Evolutionary conservation across 2,113 vertebrate genomes (phyloP).

Genomic region (Saimiri boliviensis): DNA sequence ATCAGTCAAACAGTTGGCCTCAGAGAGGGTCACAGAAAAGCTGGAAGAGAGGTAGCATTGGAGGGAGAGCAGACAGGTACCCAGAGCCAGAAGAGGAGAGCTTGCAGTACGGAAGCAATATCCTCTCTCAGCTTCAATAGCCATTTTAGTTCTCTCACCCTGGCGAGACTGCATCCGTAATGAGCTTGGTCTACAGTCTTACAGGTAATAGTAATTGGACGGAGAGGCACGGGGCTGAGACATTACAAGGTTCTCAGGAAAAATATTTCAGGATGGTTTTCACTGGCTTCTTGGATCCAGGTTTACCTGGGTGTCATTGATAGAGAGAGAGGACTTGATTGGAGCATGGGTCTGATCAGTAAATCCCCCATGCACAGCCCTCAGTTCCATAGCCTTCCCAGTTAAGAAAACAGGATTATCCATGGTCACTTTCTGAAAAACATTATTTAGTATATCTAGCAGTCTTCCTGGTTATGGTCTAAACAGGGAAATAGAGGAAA

Average conservation of each 20-base stretch:
- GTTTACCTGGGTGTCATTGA: neutral
- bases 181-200: neutral
- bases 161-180: neutral
- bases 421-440: neutral
- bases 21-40: slow-evolving; percentile 1
- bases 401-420: neutral
- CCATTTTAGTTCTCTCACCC: neutral
- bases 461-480: neutral
- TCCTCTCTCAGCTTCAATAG: neutral
- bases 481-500: neutral
- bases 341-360: neutral
- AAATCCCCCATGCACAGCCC: neutral
- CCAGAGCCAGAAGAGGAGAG: neutral
- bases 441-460: neutral
- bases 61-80: neutral
- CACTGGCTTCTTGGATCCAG: neutral
- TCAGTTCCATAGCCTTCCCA: neutral
- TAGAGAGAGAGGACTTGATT: neutral
- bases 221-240: neutral
- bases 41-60: neutral
- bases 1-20: neutral
- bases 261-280: neutral
- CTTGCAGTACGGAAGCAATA: neutral
- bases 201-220: neutral
- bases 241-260: neutral